A percentile compares a stretch with the other conserved stretches of the same genome.
Evolutionary conservation across 2,113 vertebrate species (phyloP).

Genomic region (Stercorarius parasiticus): DNA sequence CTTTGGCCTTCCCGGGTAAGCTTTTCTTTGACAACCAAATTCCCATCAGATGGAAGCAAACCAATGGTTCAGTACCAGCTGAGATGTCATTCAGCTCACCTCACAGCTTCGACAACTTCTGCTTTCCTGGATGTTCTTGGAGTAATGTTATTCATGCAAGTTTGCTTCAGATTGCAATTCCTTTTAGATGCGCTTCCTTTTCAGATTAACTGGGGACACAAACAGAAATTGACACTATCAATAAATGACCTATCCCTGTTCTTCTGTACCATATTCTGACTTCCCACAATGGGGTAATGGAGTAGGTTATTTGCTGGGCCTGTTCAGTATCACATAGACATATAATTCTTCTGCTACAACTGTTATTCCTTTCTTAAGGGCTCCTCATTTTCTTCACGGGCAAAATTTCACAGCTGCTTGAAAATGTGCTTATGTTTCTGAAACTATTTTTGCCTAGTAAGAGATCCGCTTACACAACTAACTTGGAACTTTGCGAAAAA

Average conservation of each 20-base stretch:
- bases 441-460: background rate
- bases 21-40: background rate
- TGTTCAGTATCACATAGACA: background rate
- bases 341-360: background rate
- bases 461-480: background rate
- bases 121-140: background rate
- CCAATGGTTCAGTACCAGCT: background rate
- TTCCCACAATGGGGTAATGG: background rate
- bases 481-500: background rate
- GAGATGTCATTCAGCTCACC: background rate
- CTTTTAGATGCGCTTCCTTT: background rate
- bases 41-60: background rate
- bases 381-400: rapidly evolving
- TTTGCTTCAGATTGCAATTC: background rate
- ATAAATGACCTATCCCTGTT: background rate
- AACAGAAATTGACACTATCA: background rate
- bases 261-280: background rate
- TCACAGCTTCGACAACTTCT: background rate
- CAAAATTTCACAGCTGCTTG: background rate
- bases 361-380: background rate
- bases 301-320: background rate
- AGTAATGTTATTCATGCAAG: background rate
- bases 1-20: background rate
- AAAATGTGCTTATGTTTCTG: background rate
- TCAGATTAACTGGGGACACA: background rate